These are phyloP conservation scores for Geococcyx californianus DNA, from an alignment of 2,113 vertebrate genomes.

Conservation along the genomic window DNA sequence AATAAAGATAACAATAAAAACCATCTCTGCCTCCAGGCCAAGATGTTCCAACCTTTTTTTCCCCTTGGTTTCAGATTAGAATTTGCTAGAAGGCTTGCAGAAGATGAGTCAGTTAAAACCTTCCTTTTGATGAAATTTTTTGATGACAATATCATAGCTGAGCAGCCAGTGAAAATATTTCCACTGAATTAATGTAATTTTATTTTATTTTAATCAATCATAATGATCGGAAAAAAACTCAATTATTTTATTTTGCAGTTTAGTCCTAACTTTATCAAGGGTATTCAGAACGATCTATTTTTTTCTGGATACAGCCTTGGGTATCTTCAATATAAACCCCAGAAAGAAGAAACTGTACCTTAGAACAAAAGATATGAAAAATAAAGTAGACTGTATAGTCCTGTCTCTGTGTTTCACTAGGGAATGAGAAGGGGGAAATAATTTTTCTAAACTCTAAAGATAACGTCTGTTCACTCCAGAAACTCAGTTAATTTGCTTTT, in stretches of 20 bases:
- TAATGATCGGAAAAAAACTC: not conserved
- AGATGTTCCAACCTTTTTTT: not conserved
- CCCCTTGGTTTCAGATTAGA: not conserved
- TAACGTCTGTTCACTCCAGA: not conserved
- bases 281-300: not conserved
- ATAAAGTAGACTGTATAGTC: not conserved
- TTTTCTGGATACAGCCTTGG: not conserved
- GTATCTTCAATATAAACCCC: not conserved
- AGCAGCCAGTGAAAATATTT: not conserved
- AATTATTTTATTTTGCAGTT: not conserved
- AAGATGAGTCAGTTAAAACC: not conserved
- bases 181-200: not conserved
- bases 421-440: not conserved
- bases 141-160: not conserved
- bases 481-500: conserved; percentile 24
- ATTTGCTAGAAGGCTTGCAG: not conserved
- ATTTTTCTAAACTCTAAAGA: conserved; percentile 1
- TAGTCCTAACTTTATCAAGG: not conserved
- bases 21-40: not conserved
- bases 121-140: not conserved
- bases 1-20: not conserved
- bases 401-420: not conserved
- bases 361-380: not conserved
- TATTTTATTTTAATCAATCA: not conserved
- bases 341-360: not conserved